Base-by-base conservation (phyloP, 1,140 invertebrate genomes). In the Lordiphosa clarofinis region DNA sequence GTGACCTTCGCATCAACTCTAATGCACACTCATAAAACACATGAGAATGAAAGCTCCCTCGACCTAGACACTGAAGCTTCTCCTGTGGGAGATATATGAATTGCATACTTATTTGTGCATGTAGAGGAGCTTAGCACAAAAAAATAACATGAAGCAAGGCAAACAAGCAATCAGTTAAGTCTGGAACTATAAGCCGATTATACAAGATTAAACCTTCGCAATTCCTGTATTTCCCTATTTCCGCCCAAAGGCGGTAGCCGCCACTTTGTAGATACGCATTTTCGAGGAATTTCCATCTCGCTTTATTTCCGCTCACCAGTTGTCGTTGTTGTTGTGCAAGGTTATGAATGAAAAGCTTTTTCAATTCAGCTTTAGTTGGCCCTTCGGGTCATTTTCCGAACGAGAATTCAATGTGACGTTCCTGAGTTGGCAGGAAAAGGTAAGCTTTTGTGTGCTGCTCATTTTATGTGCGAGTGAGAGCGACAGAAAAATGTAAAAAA, bases 341-440 rank as follows among this genome's bases (percentile, higher is more conserved):
- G 74, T 86, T 86, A 81, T 86, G 79, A 86, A 86, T 86, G 79
- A 86, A 86, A 86, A 86, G 79, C 79, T 86, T 63, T 68, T 65
- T 46, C 52, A 67, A 73, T 76, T 82, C 59, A 81, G 60, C 50
- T 63, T 50, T 57, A 28, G 9, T 55, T 52, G 43, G 48, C 39
- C 40, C 66, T 73, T 60, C 72, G 71, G 62, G 52, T 31, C 56
- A 47, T 46, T 57, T 60, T 36, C 43, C 71, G 55, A 75, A 31
- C 44, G 42, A 19, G 21, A 38, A 28, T 56, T 39, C 19, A 31
- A 48, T 36, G 24, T 50, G 6, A 7, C 21, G 9, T 31, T 37
- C 8, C 36, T 33, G 44, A 37, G 9, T 55, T 42, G 36, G 40
- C 38, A 36, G 46, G 49, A 36, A 24, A 15, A 50, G 13, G 48